Conservation (phyloP, 2,797 vertebrate genomes). For the Notamacropus eugenii region DNA sequence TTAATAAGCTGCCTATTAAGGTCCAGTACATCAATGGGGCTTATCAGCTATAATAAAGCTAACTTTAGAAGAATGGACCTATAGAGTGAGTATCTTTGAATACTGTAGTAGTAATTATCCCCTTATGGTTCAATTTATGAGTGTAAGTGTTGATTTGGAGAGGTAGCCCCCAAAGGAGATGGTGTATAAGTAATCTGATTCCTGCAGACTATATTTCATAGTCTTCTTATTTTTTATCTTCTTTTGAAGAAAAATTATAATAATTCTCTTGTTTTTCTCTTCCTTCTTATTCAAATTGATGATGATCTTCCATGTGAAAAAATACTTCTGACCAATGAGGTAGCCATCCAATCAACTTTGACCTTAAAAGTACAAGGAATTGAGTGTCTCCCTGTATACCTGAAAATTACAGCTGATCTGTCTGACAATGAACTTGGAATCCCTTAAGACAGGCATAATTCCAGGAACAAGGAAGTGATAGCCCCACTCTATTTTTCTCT, state of each 20-base stretch:
- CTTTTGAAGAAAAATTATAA: neutral
- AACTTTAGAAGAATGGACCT: neutral
- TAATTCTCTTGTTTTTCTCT: neutral
- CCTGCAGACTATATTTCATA: neutral
- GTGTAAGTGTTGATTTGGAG: neutral
- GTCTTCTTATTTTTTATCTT: neutral
- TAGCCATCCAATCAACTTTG: neutral
- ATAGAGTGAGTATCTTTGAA: neutral
- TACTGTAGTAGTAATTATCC: neutral
- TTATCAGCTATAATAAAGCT: neutral
- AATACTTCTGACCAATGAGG: neutral
- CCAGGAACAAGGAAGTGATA: neutral
- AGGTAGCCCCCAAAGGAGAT: neutral
- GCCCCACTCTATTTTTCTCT: neutral
- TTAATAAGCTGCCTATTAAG: neutral
- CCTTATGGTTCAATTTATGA: neutral
- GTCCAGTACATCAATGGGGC: neutral
- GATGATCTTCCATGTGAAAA: neutral
- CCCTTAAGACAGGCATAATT: neutral
- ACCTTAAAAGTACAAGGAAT: neutral
- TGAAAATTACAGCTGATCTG: neutral
- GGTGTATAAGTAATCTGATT: neutral
- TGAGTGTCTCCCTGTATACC: neutral
- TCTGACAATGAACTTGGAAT: neutral
- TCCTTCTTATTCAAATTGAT: neutral